phyloP scores from a whole-genome alignment of 2,888 invertebrate genomes.

The Erebia ligea region DNA sequence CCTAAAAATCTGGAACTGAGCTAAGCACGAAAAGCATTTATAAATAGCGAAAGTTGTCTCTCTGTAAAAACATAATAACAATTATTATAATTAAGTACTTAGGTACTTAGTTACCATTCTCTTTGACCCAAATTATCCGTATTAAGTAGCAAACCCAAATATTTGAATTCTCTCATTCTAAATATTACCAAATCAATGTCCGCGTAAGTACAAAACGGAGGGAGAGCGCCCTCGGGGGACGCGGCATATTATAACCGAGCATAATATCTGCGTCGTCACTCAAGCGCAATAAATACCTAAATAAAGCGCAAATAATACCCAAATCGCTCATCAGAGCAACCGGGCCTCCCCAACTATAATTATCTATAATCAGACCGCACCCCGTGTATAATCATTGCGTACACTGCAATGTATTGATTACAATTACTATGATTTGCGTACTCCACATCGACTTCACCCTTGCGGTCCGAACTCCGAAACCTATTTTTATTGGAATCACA shows the following conservation, averaged over 20 bases:
- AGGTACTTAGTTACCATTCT: conserved; percentile 8
- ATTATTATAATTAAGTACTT: neutral
- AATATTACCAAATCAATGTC: conserved; percentile 65
- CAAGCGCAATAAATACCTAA: conserved; percentile 85
- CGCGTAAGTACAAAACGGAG: conserved; percentile 54
- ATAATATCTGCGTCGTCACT: conserved; percentile 82
- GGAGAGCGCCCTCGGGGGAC: conserved; percentile 69
- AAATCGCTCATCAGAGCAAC: conserved; percentile 82
- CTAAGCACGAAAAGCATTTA: too few species aligned
- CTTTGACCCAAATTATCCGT: conserved; percentile 27
- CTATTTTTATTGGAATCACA: conserved; percentile 39
- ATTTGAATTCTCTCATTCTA: conserved; percentile 45
- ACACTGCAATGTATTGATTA: conserved; percentile 51
- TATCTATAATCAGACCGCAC: conserved; percentile 63
- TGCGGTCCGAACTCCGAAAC: conserved; percentile 37
- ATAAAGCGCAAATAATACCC: conserved; percentile 87
- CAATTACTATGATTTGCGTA: conserved; percentile 54
- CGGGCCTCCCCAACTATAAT: conserved; percentile 75
- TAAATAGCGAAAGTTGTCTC: too few species aligned
- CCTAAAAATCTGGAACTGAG: too few species aligned
- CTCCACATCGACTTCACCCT: conserved; percentile 44
- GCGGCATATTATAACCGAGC: conserved; percentile 63
- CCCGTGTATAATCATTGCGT: conserved; percentile 65
- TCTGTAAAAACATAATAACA: too few species aligned
- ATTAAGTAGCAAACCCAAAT: conserved; percentile 44